phyloP scores from a whole-genome alignment of 2,888 invertebrate genomes.

The Biston betularia region DNA sequence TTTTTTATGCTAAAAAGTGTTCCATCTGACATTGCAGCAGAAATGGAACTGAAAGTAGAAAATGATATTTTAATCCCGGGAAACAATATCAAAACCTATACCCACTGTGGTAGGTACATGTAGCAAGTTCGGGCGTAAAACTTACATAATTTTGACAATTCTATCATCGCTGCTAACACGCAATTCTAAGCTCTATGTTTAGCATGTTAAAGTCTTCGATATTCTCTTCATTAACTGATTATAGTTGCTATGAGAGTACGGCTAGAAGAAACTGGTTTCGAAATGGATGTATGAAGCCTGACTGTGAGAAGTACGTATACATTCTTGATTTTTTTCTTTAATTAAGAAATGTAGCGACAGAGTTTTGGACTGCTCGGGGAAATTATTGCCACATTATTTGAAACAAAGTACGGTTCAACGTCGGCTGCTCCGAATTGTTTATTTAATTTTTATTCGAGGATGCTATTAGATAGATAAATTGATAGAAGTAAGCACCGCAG shows the following conservation, averaged over 20 bases:
- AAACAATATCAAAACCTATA: slow-evolving; percentile 16
- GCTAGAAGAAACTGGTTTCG: slow-evolving; percentile 48
- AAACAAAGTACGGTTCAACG: slow-evolving; percentile 11
- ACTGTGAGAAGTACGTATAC: slow-evolving; percentile 43
- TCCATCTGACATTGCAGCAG: neutral
- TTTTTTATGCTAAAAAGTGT: neutral
- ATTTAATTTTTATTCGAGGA: slow-evolving; percentile 10
- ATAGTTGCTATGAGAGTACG: slow-evolving; percentile 37
- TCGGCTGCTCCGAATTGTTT: slow-evolving; percentile 1
- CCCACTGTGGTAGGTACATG: slow-evolving; percentile 26
- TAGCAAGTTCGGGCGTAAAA: slow-evolving; percentile 41
- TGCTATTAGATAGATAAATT: neutral
- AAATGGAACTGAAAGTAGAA: too few relatives aligned
- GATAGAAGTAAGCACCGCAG: neutral
- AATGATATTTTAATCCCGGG: neutral
- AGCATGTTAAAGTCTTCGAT: slow-evolving; percentile 18
- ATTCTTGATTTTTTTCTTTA: slow-evolving; percentile 42
- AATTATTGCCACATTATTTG: slow-evolving; percentile 25
- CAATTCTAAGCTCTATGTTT: slow-evolving; percentile 20
- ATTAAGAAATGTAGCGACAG: slow-evolving; percentile 31
- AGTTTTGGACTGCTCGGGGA: slow-evolving; percentile 24
- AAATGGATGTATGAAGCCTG: slow-evolving; percentile 46
- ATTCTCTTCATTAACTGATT: slow-evolving; percentile 12
- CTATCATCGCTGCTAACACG: slow-evolving; percentile 10
- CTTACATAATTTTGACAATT: slow-evolving; percentile 47